Percentiles rank a stretch among this genome's conserved stretches.
Conservation (phyloP, 2,888 invertebrate species). For the Quadroppia sp. region DNA sequence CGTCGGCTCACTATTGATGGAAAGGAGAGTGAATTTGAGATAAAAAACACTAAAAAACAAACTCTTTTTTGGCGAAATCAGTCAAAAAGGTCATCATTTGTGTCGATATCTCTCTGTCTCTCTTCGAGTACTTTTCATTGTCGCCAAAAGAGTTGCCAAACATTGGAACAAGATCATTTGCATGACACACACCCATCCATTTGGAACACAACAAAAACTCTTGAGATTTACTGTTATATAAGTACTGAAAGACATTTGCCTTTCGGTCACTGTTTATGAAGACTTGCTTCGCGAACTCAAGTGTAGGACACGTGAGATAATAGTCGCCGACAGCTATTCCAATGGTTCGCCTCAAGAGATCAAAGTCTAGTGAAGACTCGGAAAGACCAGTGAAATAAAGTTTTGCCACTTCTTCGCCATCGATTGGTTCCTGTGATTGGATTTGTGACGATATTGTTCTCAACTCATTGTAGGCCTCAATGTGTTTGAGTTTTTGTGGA, state of each 20-base stretch:
- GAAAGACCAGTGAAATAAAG: slow-evolving; percentile 24
- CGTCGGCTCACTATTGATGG: background rate
- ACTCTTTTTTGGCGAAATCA: slow-evolving; percentile 27
- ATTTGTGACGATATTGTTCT: background rate
- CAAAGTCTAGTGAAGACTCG: no score
- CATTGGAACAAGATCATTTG: slow-evolving; percentile 1
- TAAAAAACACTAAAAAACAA: background rate
- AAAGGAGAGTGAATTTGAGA: background rate
- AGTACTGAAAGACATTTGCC: slow-evolving; percentile 33
- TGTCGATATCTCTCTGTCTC: slow-evolving; percentile 9
- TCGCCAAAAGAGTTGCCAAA: slow-evolving; percentile 34
- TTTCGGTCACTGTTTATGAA: background rate
- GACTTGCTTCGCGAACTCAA: slow-evolving; percentile 18
- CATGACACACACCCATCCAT: slow-evolving; percentile 36
- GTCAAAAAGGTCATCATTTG: slow-evolving; percentile 34
- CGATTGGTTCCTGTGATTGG: background rate
- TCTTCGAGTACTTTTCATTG: slow-evolving; percentile 9
- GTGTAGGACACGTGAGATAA: slow-evolving; percentile 28
- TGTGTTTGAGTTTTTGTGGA: background rate
- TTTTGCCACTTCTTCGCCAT: slow-evolving; percentile 17
- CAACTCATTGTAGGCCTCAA: background rate
- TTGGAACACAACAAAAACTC: background rate
- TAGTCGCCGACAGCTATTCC: slow-evolving; percentile 34
- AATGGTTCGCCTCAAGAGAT: background rate
- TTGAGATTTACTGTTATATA: slow-evolving; percentile 23